Percentiles rank a stretch among this genome's conserved stretches.
Conservation (phyloP, 2,113 vertebrate species). For the Sakesphorus luctuosus region DNA sequence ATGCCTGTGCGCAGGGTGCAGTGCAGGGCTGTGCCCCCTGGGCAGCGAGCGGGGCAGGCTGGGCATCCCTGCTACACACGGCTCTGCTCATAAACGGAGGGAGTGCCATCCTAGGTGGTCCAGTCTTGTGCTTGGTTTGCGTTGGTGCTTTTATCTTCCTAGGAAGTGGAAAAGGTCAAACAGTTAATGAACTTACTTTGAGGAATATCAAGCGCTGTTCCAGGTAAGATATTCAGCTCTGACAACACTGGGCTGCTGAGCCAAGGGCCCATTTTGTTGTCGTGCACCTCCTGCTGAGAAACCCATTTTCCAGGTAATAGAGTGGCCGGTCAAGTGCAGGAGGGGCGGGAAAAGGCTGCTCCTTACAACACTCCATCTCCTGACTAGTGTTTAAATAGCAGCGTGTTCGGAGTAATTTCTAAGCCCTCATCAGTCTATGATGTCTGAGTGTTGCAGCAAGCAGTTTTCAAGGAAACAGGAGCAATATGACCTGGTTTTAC, state of each 20-base stretch:
- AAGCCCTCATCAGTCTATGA: neutral
- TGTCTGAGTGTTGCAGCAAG: neutral
- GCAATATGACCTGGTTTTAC: neutral
- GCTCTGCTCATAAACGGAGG: neutral
- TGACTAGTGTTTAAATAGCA: slow-evolving; percentile 14
- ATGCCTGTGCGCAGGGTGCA: slow-evolving; percentile 48
- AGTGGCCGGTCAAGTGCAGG: slow-evolving; percentile 66
- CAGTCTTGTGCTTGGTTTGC: slow-evolving; percentile 67
- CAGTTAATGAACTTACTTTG: slow-evolving; percentile 82
- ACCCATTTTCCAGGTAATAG: slow-evolving; percentile 78
- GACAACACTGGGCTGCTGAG: slow-evolving; percentile 63
- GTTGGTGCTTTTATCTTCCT: slow-evolving; percentile 66
- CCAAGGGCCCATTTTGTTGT: slow-evolving; percentile 56
- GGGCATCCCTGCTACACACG: neutral
- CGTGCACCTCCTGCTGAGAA: slow-evolving; percentile 68
- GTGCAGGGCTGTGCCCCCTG: neutral
- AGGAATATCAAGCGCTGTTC: slow-evolving; percentile 80
- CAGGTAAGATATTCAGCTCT: slow-evolving; percentile 71
- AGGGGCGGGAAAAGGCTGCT: slow-evolving; percentile 24
- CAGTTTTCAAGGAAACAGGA: neutral
- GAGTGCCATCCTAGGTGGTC: slow-evolving; percentile 80
- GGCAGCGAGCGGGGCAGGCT: neutral
- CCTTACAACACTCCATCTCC: neutral
- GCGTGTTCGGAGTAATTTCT: slow-evolving; percentile 58
- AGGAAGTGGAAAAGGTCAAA: slow-evolving; percentile 71